Base-by-base conservation (phyloP, 2,797 vertebrate genomes). In the Darevskia nairensis region DNA sequence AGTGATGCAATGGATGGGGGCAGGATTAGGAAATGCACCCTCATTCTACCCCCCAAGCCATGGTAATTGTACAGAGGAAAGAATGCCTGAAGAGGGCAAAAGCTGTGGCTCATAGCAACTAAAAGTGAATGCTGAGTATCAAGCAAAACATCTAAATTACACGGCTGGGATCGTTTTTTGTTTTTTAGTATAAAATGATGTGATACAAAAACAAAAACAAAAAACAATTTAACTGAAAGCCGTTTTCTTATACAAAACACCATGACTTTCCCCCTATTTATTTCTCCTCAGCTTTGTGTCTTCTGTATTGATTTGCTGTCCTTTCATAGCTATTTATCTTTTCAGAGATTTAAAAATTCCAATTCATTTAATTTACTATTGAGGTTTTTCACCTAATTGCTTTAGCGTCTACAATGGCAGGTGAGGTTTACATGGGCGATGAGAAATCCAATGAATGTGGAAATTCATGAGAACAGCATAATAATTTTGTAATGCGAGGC, bases 251-350 rank as follows among this genome's bases (percentile, higher is more conserved):
- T 23, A 61, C 80, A 82, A 85, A 80, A 74, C 8, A 44, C 39
- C 32, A 64, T 27, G 55, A 80, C 68, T 64, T 74, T 66, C 23
- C 23, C 68, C 39, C 17, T 72, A 32, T 88, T 84, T 41, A 74
- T 74, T 78, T 84, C 68, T 85, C 71, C 76, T 80, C 76, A 74
- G 78, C 25, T 17, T 29, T 21, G 21, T 2, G 77, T 89, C 29
- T 44, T 61, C 23, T 35, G 87, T 79, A 87, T 80, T 84, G 87
- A 91, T 89, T 88, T 78, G 15, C 84, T 92, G 27, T 59, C 80
- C 75, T 25, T 88, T 90, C 11, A 17, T 25, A 15, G 86, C n/a
- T 75, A 66, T 87, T 82, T 84, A 39, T 85, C 82, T 84, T 17
- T 55, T 6, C 82, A 78, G 21, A 44, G 41, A 85, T 92, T 81